A percentile compares a stretch with the other conserved stretches of the same genome.
Evolutionary conservation across 2,888 invertebrate species (phyloP).

Genomic region (Caenorhabditis uteleia): DNA sequence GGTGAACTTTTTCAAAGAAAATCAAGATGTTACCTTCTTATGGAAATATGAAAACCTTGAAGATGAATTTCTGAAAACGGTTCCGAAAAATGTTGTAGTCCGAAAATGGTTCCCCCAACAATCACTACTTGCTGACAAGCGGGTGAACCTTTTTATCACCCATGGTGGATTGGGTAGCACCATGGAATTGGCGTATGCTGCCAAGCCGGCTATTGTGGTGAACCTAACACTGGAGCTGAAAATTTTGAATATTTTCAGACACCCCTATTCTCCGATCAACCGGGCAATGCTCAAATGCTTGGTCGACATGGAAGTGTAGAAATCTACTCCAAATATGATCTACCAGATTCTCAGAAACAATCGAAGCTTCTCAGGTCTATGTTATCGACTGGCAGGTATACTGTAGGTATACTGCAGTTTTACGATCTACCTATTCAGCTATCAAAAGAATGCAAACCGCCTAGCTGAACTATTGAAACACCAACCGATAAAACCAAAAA

Average conservation of each 20-base stretch:
- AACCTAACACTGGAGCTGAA: too few relatives aligned
- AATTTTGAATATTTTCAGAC: too few relatives aligned
- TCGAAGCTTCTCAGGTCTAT: too few relatives aligned
- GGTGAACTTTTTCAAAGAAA: constrained; percentile 16
- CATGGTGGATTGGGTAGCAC: constrained; percentile 39
- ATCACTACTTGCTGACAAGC: constrained; percentile 24
- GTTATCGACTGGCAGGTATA: too few relatives aligned
- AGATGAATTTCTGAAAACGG: constrained; percentile 9
- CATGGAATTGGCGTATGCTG: constrained; percentile 34
- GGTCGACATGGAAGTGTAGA: constrained; percentile 15
- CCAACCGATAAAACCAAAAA: constrained; percentile 28
- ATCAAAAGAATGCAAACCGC: constrained; percentile 14
- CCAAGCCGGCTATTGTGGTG: constrained; percentile 35
- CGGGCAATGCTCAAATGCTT: constrained; percentile 28
- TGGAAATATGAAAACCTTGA: constrained; percentile 32
- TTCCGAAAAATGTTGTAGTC: constrained; percentile 18
- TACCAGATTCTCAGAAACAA: constrained; percentile 22
- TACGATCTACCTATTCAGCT: constrained; percentile 14
- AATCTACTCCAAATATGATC: constrained; percentile 18
- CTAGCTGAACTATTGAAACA: constrained; percentile 23
- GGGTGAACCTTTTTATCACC: constrained; percentile 31
- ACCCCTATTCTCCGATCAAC: constrained; percentile 31
- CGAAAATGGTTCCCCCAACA: constrained; percentile 25
- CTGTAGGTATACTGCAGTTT: too few relatives aligned
- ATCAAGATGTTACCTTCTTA: constrained; percentile 20